Evolutionary conservation across 2,888 invertebrate species (phyloP).

Genomic region (Myopa testacea): DNA sequence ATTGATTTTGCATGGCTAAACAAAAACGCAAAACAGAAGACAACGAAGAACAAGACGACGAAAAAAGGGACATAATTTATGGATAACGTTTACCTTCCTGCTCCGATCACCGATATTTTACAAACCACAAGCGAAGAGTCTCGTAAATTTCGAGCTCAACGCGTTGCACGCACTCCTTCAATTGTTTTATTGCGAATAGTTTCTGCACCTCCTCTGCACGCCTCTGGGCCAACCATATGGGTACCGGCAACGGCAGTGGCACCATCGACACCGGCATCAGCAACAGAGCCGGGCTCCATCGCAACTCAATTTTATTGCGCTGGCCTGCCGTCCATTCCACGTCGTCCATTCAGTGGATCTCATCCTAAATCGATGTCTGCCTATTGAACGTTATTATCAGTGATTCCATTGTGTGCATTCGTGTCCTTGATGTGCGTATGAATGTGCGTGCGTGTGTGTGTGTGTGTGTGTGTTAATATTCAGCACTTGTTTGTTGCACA

Average conservation of each 20-base stretch:
- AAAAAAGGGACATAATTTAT: neutral
- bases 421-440: neutral
- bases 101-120: neutral
- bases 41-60: too few relatives aligned
- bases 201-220: neutral
- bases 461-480: neutral
- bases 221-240: neutral
- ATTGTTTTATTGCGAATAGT: slow-evolving; percentile 25
- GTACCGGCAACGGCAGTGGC: too few relatives aligned
- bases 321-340: neutral
- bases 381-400: slow-evolving; percentile 20
- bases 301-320: neutral
- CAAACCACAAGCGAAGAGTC: neutral
- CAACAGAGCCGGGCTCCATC: neutral
- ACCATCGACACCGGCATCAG: neutral
- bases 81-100: neutral
- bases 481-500: slow-evolving; percentile 13
- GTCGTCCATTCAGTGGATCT: neutral
- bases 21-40: neutral
- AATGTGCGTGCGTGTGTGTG: slow-evolving; percentile 10
- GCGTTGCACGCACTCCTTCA: neutral
- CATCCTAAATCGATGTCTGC: neutral
- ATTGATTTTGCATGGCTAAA: slow-evolving; percentile 22
- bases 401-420: slow-evolving; percentile 18
- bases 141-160: neutral